These are phyloP conservation scores for Hydrolagus affinis DNA, from an alignment of 2,113 vertebrate genomes.

Conservation along the genomic window DNA sequence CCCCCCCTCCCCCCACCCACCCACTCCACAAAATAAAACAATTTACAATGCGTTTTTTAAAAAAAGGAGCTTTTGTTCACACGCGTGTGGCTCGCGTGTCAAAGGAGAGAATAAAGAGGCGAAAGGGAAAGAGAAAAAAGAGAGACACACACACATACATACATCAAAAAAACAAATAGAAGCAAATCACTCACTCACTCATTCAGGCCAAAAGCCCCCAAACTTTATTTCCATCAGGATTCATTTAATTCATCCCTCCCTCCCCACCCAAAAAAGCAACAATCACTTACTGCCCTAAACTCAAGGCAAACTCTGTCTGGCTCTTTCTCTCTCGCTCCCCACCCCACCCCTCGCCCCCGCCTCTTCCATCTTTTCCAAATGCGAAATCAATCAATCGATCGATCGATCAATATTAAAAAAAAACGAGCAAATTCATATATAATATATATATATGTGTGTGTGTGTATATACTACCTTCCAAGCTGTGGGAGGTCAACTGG, in stretches of 20 bases:
- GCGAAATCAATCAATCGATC: background rate
- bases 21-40: slow-evolving; percentile 20
- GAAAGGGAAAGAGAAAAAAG: slow-evolving; percentile 34
- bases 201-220: slow-evolving; percentile 28
- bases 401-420: no score
- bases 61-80: slow-evolving; percentile 61
- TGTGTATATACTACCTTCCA: background rate
- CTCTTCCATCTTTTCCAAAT: background rate
- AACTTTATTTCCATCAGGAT: slow-evolving; percentile 24
- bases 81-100: slow-evolving; percentile 70
- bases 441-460: background rate
- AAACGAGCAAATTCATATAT: no score
- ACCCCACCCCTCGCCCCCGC: background rate
- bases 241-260: no score
- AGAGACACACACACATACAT: no score
- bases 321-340: no score
- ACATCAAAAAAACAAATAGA: no score
- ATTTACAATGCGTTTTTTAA: slow-evolving; percentile 18
- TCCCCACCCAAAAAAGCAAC: no score
- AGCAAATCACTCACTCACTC: slow-evolving; percentile 21
- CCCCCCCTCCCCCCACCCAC: background rate
- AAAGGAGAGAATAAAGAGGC: slow-evolving; percentile 37
- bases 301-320: no score
- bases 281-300: no score
- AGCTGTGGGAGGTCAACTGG: background rate